Evolutionary conservation across 2,113 vertebrate species (phyloP).

Genomic region (Narcine bancroftii): DNA sequence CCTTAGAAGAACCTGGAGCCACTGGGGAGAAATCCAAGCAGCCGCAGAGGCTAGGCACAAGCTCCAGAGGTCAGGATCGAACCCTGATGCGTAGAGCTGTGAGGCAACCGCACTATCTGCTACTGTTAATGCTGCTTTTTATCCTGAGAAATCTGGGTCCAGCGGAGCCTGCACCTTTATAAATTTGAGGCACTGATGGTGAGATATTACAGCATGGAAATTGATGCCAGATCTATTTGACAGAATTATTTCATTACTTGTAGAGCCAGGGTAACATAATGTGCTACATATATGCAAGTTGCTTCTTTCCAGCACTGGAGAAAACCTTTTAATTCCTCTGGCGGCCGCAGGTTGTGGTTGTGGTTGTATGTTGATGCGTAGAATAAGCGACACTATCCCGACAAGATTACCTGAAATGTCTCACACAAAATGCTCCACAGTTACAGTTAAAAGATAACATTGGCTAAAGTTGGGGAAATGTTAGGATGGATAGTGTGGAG

Average conservation of each 20-base stretch:
- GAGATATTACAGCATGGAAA: neutral
- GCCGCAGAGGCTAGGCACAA: too few species aligned
- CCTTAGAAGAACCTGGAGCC: too few species aligned
- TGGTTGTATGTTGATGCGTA: neutral
- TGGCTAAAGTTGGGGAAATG: neutral
- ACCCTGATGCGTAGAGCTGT: too few species aligned
- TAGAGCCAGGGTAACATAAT: neutral
- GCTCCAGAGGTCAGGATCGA: too few species aligned
- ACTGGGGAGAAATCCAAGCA: too few species aligned
- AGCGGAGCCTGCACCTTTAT: too few species aligned
- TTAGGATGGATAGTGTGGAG: neutral
- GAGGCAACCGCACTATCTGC: too few species aligned
- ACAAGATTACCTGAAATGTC: neutral
- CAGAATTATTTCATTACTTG: neutral
- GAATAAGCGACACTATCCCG: neutral
- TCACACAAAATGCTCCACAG: neutral
- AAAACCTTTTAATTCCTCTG: neutral
- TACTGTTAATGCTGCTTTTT: neutral
- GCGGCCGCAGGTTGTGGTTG: neutral
- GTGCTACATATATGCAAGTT: neutral
- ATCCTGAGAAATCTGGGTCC: neutral
- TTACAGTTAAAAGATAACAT: neutral
- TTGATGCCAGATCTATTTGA: neutral
- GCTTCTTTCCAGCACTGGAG: neutral
- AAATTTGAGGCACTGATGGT: neutral